Evolutionary conservation across 2,113 vertebrate species (phyloP).

Genomic region (Scalopus aquaticus): DNA sequence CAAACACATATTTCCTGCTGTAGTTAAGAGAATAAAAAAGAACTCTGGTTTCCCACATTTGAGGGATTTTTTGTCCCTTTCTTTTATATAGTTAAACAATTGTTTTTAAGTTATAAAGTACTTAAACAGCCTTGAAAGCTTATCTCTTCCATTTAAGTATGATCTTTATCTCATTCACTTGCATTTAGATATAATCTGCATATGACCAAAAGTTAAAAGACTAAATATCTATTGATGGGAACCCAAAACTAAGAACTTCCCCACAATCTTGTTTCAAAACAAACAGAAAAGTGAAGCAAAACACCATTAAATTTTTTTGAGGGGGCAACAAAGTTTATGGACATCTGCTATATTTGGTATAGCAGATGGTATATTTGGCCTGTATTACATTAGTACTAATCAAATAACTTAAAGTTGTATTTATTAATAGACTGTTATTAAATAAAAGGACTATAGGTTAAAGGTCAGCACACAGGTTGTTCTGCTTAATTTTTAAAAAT

Average conservation of each 20-base stretch:
- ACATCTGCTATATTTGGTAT: too few species aligned
- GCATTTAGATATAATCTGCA: constrained; percentile 33
- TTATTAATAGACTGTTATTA: constrained; percentile 65
- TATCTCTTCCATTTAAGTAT: neutral
- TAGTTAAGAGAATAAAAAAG: constrained; percentile 11
- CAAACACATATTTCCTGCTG: constrained; percentile 58
- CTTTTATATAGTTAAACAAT: neutral
- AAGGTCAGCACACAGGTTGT: constrained; percentile 55
- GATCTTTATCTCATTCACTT: constrained; percentile 12
- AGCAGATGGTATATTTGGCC: neutral
- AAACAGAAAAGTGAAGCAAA: constrained; percentile 43
- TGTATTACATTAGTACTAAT: constrained; percentile 35
- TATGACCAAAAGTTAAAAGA: constrained; percentile 32
- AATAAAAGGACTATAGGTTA: constrained; percentile 42
- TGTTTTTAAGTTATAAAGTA: constrained; percentile 47
- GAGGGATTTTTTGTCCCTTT: neutral
- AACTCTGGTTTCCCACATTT: constrained; percentile 46
- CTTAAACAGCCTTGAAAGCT: constrained; percentile 2
- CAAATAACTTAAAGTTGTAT: constrained; percentile 29
- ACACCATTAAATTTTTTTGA: constrained; percentile 20
- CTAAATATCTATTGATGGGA: constrained; percentile 22
- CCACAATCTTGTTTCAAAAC: constrained; percentile 33
- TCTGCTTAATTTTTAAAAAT: constrained; percentile 63
- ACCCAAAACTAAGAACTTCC: constrained; percentile 21
- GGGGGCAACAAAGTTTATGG: neutral